Conservation (phyloP, 2,113 vertebrate species). For the Lepisosteus osseus region DNA sequence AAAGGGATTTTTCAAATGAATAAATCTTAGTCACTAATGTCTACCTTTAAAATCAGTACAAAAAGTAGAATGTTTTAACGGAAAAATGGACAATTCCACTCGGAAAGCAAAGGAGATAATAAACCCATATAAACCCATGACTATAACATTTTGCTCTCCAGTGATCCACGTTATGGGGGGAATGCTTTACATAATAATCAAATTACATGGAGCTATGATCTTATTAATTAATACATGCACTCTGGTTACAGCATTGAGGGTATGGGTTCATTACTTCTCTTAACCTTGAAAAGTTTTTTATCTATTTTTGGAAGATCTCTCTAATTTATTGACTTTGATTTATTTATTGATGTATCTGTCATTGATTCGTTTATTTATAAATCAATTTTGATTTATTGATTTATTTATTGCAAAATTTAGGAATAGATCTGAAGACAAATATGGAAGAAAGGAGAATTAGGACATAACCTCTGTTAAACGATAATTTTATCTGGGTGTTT, state of each 20-base stretch:
- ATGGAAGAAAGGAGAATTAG: too few relatives aligned
- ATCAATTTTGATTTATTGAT: too few relatives aligned
- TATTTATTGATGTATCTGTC: too few relatives aligned
- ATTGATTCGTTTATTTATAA: too few relatives aligned
- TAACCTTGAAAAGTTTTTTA: background rate
- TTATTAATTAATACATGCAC: constrained; percentile 68
- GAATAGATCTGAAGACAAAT: too few relatives aligned
- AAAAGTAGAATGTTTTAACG: background rate
- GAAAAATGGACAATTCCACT: background rate
- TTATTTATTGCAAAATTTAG: too few relatives aligned
- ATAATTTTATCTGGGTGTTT: too few relatives aligned
- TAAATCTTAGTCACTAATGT: too few relatives aligned
- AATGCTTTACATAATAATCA: constrained; percentile 58
- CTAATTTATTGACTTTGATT: too few relatives aligned
- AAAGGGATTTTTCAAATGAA: too few relatives aligned
- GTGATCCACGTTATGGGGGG: constrained; percentile 62
- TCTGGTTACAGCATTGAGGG: constrained; percentile 1
- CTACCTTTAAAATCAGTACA: background rate
- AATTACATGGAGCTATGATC: constrained; percentile 71
- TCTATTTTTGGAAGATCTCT: background rate
- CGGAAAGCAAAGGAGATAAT: constrained; percentile 48
- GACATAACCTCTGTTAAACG: too few relatives aligned
- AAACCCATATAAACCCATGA: constrained; percentile 41
- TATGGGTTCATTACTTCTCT: background rate
- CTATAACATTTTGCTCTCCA: constrained; percentile 63